Evolutionary conservation across 2,113 vertebrate species (phyloP).

Genomic region (Microtus pennsylvanicus): DNA sequence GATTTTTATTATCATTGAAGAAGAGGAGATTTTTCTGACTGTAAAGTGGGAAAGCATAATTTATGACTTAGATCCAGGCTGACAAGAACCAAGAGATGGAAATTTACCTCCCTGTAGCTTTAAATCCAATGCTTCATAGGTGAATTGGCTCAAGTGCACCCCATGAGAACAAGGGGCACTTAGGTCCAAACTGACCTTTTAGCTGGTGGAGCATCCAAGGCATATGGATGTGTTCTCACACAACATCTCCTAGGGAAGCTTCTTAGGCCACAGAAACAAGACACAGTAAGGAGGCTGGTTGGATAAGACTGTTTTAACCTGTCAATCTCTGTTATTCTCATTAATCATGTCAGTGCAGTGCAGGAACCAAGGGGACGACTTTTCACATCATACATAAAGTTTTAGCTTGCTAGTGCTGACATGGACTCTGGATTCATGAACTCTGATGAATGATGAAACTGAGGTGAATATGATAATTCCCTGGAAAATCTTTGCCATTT

Average conservation of each 20-base stretch:
- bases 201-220: background rate
- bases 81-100: constrained; percentile 54
- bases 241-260: constrained; percentile 6
- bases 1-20: constrained; percentile 79
- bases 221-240: background rate
- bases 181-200: constrained; percentile 67
- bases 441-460: constrained; percentile 57
- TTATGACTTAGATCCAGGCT: constrained; percentile 61
- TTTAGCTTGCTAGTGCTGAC: constrained; percentile 60
- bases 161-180: background rate
- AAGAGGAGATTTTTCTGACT: constrained; percentile 75
- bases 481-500: constrained; percentile 50
- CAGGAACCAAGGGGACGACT: constrained; percentile 61
- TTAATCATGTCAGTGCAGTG: constrained; percentile 69
- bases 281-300: constrained; percentile 56
- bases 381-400: constrained; percentile 61
- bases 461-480: constrained; percentile 6
- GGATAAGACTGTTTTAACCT: constrained; percentile 72
- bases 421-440: constrained; percentile 39
- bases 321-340: constrained; percentile 74
- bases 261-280: constrained; percentile 49
- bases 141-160: background rate
- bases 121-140: constrained; percentile 28
- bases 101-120: constrained; percentile 54
- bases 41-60: constrained; percentile 75